phyloP scores from a whole-genome alignment of 1,140 invertebrate genomes.

The Branchinecta lynchi region DNA sequence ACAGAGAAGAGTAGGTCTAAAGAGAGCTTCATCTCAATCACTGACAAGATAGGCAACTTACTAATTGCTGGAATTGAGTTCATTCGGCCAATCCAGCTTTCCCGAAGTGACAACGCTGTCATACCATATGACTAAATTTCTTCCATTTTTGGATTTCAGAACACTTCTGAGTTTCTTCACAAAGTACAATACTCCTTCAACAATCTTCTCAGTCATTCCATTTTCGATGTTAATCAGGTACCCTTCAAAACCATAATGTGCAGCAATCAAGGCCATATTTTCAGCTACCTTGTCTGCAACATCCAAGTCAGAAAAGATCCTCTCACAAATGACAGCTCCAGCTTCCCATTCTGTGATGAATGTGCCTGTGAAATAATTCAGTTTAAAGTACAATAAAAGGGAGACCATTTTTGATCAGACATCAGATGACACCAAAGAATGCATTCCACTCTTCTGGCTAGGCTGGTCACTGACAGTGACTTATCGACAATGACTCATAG shows the following conservation, averaged over 20 bases:
- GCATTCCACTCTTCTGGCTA: too few relatives aligned
- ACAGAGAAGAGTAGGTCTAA: too few relatives aligned
- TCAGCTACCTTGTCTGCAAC: conserved; percentile 42
- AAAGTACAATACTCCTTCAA: conserved; percentile 42
- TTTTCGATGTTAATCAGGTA: conserved; percentile 96
- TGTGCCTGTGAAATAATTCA: conserved; percentile 46
- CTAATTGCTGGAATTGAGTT: conserved; percentile 67
- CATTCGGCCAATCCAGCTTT: conserved; percentile 76
- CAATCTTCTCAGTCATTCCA: conserved; percentile 37
- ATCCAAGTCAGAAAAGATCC: conserved; percentile 40
- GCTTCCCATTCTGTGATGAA: conserved; percentile 71
- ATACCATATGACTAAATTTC: conserved; percentile 69
- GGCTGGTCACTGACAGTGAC: too few relatives aligned
- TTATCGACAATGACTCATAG: too few relatives aligned
- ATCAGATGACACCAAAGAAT: too few relatives aligned
- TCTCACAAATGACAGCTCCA: conserved; percentile 48
- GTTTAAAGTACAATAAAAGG: conserved; percentile 7
- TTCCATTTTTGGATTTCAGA: conserved; percentile 23
- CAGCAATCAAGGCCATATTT: conserved; percentile 52
- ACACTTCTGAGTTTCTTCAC: conserved; percentile 40
- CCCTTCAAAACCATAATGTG: conserved; percentile 71
- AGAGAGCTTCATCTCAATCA: too few relatives aligned
- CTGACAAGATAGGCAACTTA: conserved; percentile 30
- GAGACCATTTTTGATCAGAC: too few relatives aligned
- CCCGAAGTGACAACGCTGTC: conserved; percentile 73